Conservation (phyloP, 2,113 vertebrate species). For the Ptilorrhoa leucosticta region DNA sequence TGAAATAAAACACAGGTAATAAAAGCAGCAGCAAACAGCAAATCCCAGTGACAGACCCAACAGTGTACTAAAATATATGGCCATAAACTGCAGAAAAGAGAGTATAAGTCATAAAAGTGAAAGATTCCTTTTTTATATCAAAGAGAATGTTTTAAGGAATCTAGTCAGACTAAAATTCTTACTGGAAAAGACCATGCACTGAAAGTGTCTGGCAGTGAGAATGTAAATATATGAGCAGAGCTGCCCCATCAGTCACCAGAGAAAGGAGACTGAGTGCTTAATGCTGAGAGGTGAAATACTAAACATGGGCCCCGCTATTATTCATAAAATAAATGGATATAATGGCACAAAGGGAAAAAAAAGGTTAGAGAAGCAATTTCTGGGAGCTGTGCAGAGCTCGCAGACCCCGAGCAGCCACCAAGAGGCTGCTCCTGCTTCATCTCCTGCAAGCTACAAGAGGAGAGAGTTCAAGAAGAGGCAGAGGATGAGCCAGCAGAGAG, state of each 20-base stretch:
- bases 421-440: background rate
- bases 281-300: slow-evolving; percentile 30
- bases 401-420: background rate
- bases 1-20: background rate
- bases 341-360: background rate
- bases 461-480: background rate
- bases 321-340: slow-evolving; percentile 30
- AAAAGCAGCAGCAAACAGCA: background rate
- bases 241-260: slow-evolving; percentile 20
- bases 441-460: background rate
- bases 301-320: slow-evolving; percentile 7
- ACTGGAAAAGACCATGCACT: background rate
- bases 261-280: slow-evolving; percentile 6
- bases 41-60: background rate
- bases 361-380: background rate
- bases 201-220: background rate
- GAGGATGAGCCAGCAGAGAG: background rate
- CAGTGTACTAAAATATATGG: background rate
- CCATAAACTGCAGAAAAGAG: background rate
- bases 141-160: slow-evolving; percentile 17
- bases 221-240: slow-evolving; percentile 11
- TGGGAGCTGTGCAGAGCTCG: background rate
- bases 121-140: background rate
- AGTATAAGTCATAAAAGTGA: background rate
- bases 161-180: background rate